Base-by-base conservation (phyloP, 2,797 vertebrate genomes). In the Otus scops region DNA sequence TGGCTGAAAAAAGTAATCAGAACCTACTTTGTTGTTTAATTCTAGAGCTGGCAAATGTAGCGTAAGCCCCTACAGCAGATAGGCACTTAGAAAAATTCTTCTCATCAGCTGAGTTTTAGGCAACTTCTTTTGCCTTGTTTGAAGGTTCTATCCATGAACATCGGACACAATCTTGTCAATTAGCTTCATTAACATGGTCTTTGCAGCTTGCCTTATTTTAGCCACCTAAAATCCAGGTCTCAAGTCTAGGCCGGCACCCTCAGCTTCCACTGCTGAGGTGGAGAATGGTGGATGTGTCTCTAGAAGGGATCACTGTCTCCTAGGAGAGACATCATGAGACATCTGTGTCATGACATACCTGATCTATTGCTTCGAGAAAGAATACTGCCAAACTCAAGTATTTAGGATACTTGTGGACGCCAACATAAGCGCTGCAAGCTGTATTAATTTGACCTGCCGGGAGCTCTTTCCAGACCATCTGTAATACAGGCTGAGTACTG, bases 41-140 rank as follows among this genome's bases (percentile, higher is more conserved):
- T 51, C 9, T 41, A 85, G 27, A 23, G 23, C 30, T 54, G 36
- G 50, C 23, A 56, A 92, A 64, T 32, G 69, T n/a, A 75, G 15
- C 0, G 0, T 9, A 48, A 89, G 28, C 34, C 54, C 24, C 8
- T 50, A 51, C 11, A 24, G 54, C 53, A 67, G 28, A 41, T 6
- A 70, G 53, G 30, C n/a, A n/a, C 47, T 28, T 63, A 32, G 41
- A 68, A 73, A 59, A 70, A 10, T 21, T 74, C 26, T 59, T 51
- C 57, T 45, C 12, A 79, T 50, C 14, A 45, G 39, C 13, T 63
- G 50, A 65, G 67, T 56, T 56, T 89, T 39, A 77, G 11, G 21
- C 36, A 70, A 63, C 13, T 14, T 78, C 6, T 27, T 90, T 54
- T 67, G 26, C 59, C 12, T 85, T 61, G 10, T 77, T 83, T 70